Conservation (phyloP, 2,888 invertebrate genomes). For the Acanthosepion lycidas region DNA sequence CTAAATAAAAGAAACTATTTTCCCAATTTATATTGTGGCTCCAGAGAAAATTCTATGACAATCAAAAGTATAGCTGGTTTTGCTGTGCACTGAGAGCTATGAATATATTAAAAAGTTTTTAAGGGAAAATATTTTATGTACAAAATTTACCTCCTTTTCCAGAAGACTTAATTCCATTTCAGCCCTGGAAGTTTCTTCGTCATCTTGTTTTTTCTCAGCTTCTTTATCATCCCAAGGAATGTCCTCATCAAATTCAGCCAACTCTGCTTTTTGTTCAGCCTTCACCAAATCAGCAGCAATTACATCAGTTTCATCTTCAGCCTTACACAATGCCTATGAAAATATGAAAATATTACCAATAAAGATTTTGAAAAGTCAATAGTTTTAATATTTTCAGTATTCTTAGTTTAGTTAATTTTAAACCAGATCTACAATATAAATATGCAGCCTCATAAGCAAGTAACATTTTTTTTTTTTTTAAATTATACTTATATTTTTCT, state of each 20-base stretch:
- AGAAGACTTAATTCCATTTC: slow-evolving; percentile 75
- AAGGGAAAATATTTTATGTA: too few species aligned
- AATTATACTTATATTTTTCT: too few species aligned
- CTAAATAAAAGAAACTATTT: too few species aligned
- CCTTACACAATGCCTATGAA: slow-evolving; percentile 85
- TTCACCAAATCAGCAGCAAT: slow-evolving; percentile 90
- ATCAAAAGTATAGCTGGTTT: too few species aligned
- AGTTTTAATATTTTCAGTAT: neutral
- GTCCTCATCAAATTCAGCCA: slow-evolving; percentile 96
- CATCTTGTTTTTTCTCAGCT: slow-evolving; percentile 63
- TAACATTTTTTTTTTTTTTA: too few species aligned
- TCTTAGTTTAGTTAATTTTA: neutral
- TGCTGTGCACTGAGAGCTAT: too few species aligned
- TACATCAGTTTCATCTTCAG: slow-evolving; percentile 96
- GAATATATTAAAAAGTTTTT: too few species aligned
- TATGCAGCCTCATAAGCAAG: too few species aligned
- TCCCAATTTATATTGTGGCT: too few species aligned
- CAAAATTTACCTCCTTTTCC: slow-evolving; percentile 72
- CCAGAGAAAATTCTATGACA: too few species aligned
- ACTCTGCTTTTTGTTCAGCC: slow-evolving; percentile 83
- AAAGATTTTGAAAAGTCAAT: neutral
- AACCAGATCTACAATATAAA: too few species aligned
- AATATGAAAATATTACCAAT: neutral
- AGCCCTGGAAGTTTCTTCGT: slow-evolving; percentile 72
- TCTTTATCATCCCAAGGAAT: slow-evolving; percentile 87